phyloP scores from a whole-genome alignment of 2,888 invertebrate genomes.

The Nineta flava region DNA sequence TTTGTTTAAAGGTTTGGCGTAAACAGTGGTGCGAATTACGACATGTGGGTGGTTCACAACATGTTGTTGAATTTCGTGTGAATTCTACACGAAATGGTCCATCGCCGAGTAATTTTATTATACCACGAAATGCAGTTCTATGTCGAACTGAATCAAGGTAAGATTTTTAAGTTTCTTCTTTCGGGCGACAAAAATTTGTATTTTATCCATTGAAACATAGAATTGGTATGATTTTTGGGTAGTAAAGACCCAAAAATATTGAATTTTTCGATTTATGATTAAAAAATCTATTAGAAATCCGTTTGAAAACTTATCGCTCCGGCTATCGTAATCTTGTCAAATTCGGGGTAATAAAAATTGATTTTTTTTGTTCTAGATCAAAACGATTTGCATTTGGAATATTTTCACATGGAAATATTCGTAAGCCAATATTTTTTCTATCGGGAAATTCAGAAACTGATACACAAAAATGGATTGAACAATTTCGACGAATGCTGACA shows the following conservation, averaged over 20 bases:
- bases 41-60: slow-evolving; percentile 35
- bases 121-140: slow-evolving; percentile 41
- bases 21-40: slow-evolving; percentile 47
- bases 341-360: background rate
- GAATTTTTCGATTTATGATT: too few species aligned
- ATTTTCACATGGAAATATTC: slow-evolving; percentile 36
- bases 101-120: slow-evolving; percentile 29
- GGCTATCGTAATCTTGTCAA: too few species aligned
- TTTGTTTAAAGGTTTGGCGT: slow-evolving; percentile 37
- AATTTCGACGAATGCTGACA: slow-evolving; percentile 35
- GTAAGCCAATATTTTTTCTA: slow-evolving; percentile 46
- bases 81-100: slow-evolving; percentile 30
- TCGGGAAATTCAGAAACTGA: slow-evolving; percentile 47
- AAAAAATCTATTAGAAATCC: too few species aligned
- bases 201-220: background rate
- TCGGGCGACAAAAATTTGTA: background rate
- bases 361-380: slow-evolving; percentile 24
- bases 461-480: slow-evolving; percentile 52
- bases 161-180: background rate
- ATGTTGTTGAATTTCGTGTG: slow-evolving; percentile 36
- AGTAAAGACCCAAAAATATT: too few species aligned
- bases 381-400: slow-evolving; percentile 54
- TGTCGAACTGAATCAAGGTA: slow-evolving; percentile 44
- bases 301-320: too few species aligned
- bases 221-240: too few species aligned